These are phyloP conservation scores for Cerceris ruficornis DNA, from an alignment of 2,888 invertebrate species.

Conservation along the genomic window DNA sequence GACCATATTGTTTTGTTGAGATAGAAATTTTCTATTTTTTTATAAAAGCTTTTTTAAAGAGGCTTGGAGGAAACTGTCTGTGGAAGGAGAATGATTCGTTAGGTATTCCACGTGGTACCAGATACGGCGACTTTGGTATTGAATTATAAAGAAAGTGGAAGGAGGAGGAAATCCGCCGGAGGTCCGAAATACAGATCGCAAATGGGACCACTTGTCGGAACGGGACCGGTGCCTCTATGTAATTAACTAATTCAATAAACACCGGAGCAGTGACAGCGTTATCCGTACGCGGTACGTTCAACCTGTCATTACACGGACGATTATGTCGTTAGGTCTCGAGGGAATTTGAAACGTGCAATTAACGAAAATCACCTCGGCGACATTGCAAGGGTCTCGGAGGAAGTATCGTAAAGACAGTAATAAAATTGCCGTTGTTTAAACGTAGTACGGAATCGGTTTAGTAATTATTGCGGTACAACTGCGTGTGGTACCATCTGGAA, in stretches of 20 bases:
- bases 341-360: constrained; percentile 68
- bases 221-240: constrained; percentile 20
- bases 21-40: too few species aligned
- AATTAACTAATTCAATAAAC: constrained; percentile 74
- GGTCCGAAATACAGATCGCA: neutral
- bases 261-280: constrained; percentile 70
- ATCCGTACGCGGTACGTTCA: constrained; percentile 57
- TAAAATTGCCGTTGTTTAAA: constrained; percentile 46
- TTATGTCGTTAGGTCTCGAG: constrained; percentile 68
- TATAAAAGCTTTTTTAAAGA: too few species aligned
- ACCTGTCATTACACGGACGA: constrained; percentile 70
- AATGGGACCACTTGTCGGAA: constrained; percentile 14
- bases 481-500: neutral
- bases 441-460: constrained; percentile 9
- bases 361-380: constrained; percentile 58
- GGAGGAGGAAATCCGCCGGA: neutral
- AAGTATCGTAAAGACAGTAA: constrained; percentile 26
- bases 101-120: too few species aligned
- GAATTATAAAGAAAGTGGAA: neutral
- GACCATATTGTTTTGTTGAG: too few species aligned
- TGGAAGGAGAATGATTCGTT: too few species aligned
- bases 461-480: constrained; percentile 30
- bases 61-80: too few species aligned
- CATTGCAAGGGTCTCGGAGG: constrained; percentile 21
- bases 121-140: neutral